These are phyloP conservation scores for Bubo bubo DNA, from an alignment of 2,113 vertebrate genomes.

Conservation along the genomic window DNA sequence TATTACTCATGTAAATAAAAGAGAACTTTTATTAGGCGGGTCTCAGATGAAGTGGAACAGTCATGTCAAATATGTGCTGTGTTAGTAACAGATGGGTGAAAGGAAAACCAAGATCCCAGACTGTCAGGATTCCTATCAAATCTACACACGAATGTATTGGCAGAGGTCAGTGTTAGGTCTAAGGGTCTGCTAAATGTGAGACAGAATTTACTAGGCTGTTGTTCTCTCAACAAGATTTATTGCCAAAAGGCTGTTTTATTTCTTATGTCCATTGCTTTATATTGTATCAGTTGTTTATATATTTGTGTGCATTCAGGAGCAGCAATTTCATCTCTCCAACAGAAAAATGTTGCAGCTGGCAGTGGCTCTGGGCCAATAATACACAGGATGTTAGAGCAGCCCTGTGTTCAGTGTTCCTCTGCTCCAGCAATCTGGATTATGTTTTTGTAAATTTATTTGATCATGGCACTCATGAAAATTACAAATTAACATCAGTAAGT, in stretches of 20 bases:
- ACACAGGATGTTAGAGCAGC: conserved; percentile 52
- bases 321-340: conserved; percentile 3
- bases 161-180: neutral
- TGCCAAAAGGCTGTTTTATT: neutral
- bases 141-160: neutral
- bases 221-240: neutral
- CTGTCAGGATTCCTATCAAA: neutral
- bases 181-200: neutral
- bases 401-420: conserved; percentile 31
- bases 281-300: neutral
- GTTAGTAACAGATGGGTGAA: neutral
- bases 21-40: neutral
- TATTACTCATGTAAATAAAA: neutral
- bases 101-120: neutral
- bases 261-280: neutral
- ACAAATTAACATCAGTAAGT: neutral
- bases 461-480: neutral
- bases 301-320: neutral
- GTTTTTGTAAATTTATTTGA: conserved; percentile 57
- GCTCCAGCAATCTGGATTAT: conserved; percentile 52
- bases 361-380: conserved; percentile 52
- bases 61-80: neutral
- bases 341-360: conserved; percentile 51
- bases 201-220: neutral
- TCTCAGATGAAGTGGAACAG: neutral